Conservation (phyloP, 1,140 invertebrate species). For the Theocolax elegans region DNA sequence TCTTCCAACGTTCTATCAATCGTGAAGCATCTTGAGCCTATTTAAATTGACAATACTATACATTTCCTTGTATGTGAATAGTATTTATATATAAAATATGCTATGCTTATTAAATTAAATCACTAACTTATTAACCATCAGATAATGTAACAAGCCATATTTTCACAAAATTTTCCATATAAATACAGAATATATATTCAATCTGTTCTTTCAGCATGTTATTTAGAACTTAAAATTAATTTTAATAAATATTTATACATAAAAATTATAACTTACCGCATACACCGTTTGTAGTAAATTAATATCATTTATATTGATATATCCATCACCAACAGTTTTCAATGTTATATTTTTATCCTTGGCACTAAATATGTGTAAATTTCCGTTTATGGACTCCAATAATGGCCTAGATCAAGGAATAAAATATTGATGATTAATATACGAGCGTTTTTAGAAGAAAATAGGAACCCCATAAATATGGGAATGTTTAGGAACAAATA, state of each 20-base stretch:
- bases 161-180: no score
- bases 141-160: no score
- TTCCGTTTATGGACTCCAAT: conserved; percentile 72
- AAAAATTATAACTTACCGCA: conserved; percentile 58
- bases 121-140: no score
- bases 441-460: not conserved
- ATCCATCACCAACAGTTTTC: conserved; percentile 71
- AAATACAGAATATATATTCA: no score
- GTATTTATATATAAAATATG: not conserved
- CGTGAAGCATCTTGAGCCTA: conserved; percentile 60
- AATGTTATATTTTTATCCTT: conserved; percentile 75
- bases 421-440: conserved; percentile 25
- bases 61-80: not conserved
- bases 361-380: conserved; percentile 74
- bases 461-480: conserved; percentile 3
- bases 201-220: no score
- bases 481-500: not conserved
- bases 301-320: conserved; percentile 71
- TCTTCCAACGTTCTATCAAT: conserved; percentile 61
- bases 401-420: conserved; percentile 67
- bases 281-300: conserved; percentile 68
- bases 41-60: not conserved
- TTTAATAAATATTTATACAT: no score
- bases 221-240: no score
- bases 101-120: no score